Evolutionary conservation across 2,113 vertebrate species (phyloP).

Genomic region (Xenopus laevis): DNA sequence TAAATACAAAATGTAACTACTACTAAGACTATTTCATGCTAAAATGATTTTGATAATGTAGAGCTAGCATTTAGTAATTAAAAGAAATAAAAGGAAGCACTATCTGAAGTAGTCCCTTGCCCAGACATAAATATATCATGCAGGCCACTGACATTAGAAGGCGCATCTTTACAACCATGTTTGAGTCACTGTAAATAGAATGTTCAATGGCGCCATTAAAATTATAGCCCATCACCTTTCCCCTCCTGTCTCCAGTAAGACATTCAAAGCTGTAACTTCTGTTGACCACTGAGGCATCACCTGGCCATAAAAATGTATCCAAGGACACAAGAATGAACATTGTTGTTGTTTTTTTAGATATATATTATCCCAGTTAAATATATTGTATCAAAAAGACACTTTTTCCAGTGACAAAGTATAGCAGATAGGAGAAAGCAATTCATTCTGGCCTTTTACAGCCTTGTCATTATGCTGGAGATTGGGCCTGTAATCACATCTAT

Average conservation of each 20-base stretch:
- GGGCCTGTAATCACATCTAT: conserved; percentile 28
- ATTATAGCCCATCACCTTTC: conserved; percentile 76
- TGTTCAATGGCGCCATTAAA: conserved; percentile 74
- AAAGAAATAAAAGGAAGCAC: neutral
- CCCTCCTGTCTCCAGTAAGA: conserved; percentile 61
- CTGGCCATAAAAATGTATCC: conserved; percentile 30
- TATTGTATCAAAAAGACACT: conserved; percentile 14
- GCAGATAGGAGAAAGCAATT: conserved; percentile 14
- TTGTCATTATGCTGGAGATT: conserved; percentile 32
- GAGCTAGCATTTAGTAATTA: neutral
- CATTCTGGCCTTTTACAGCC: conserved; percentile 22
- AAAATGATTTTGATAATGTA: no score
- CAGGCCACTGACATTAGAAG: conserved; percentile 71
- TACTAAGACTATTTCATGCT: no score
- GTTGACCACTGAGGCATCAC: conserved; percentile 44
- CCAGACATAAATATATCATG: conserved; percentile 47
- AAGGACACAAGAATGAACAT: conserved; percentile 11
- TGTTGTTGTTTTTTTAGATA: conserved; percentile 15
- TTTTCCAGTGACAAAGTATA: conserved; percentile 8
- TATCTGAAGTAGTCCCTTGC: neutral
- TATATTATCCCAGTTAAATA: conserved; percentile 28
- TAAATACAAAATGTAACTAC: no score
- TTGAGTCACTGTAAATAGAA: conserved; percentile 66
- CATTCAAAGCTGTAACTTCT: conserved; percentile 59
- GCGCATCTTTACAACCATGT: conserved; percentile 69